A percentile compares a stretch with the other conserved stretches of the same genome.
Evolutionary conservation across 2,888 invertebrate species (phyloP).

Genomic region (Stegana nigrithorax): DNA sequence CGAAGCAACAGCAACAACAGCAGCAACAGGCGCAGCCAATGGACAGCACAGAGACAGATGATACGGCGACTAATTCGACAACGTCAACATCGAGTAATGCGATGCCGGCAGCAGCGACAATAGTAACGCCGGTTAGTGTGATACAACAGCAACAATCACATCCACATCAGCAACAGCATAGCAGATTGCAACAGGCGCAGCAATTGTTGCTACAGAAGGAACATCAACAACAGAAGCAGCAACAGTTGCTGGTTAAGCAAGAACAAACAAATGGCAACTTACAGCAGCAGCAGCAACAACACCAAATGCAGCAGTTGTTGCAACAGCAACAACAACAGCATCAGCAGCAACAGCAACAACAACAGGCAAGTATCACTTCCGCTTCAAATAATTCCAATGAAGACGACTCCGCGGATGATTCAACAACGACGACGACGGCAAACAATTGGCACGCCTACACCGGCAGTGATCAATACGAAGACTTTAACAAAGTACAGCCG

Average conservation of each 20-base stretch:
- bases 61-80: conserved; percentile 50
- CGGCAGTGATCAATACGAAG: neutral
- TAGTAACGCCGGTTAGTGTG: neutral
- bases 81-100: conserved; percentile 56
- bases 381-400: conserved; percentile 54
- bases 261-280: conserved; percentile 28
- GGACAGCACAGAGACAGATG: conserved; percentile 54
- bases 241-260: conserved; percentile 21
- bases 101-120: conserved; percentile 17
- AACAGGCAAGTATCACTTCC: conserved; percentile 32
- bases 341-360: conserved; percentile 36
- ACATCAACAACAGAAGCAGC: conserved; percentile 37
- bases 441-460: conserved; percentile 55
- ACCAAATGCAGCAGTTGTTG: conserved; percentile 37
- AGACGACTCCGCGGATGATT: conserved; percentile 62
- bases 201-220: conserved; percentile 30
- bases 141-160: conserved; percentile 66
- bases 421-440: no score
- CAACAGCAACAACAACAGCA: conserved; percentile 35
- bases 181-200: conserved; percentile 24
- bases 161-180: conserved; percentile 50
- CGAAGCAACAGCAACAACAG: neutral
- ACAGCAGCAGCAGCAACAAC: conserved; percentile 38
- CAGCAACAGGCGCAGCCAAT: conserved; percentile 26
- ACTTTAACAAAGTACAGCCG: conserved; percentile 30